A percentile compares a stretch with the other conserved stretches of the same genome.
phyloP scores from a whole-genome alignment of 1,140 invertebrate genomes.

The Maconellicoccus hirsutus region DNA sequence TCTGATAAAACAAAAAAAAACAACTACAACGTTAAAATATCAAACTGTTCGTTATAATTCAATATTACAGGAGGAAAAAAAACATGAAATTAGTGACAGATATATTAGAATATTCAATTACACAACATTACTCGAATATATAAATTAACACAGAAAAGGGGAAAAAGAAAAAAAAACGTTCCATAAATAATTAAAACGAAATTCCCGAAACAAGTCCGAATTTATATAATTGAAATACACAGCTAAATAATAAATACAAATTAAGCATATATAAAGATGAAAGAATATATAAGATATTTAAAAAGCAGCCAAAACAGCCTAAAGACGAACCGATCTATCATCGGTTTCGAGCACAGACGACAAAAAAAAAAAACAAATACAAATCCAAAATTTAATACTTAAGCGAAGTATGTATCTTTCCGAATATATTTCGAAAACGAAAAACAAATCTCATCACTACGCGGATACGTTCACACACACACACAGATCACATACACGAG shows the following conservation, averaged over 20 bases:
- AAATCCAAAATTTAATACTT: neutral
- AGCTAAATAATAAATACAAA: constrained; percentile 5
- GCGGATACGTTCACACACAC: neutral
- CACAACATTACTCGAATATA: constrained; percentile 2
- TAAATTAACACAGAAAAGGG: constrained; percentile 9
- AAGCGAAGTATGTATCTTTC: neutral
- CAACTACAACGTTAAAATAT: no score
- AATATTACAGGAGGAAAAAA: neutral
- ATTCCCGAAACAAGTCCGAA: neutral
- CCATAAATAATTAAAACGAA: neutral
- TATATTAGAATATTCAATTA: constrained; percentile 9
- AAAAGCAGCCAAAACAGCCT: constrained; percentile 1
- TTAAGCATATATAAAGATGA: neutral
- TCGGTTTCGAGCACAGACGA: neutral
- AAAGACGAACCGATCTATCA: no score
- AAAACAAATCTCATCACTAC: no score
- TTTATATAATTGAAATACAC: neutral
- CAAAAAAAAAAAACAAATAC: neutral
- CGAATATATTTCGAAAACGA: no score
- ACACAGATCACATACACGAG: neutral
- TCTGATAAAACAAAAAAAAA: no score
- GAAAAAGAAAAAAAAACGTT: neutral
- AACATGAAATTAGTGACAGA: neutral
- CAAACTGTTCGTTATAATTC: no score
- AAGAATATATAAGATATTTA: neutral